Evolutionary conservation across 1,140 invertebrate genomes (phyloP).

Genomic region (Triops cancriformis): DNA sequence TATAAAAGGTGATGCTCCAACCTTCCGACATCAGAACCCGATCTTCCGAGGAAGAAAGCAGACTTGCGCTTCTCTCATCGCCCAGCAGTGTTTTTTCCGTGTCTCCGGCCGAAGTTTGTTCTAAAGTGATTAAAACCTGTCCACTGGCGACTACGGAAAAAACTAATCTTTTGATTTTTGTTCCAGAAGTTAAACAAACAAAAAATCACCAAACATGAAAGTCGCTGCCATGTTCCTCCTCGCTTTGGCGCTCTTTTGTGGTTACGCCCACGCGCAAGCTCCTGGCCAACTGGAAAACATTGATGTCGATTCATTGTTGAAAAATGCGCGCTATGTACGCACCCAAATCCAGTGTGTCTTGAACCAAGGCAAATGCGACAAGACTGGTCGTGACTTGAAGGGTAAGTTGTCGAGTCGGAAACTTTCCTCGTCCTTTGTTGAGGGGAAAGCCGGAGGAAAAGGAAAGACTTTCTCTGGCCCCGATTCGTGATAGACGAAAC

Average conservation of each 20-base stretch:
- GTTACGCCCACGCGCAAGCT: background rate
- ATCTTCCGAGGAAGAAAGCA: background rate
- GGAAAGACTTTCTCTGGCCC: background rate
- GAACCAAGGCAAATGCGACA: conserved; percentile 25
- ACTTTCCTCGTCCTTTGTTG: background rate
- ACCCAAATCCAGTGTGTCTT: conserved; percentile 27
- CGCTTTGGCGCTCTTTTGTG: background rate
- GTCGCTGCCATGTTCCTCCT: background rate
- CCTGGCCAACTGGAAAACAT: conserved; percentile 27
- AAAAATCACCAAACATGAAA: background rate
- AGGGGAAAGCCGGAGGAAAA: background rate
- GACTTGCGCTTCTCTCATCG: background rate
- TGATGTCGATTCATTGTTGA: conserved; percentile 27
- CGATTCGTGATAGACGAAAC: background rate
- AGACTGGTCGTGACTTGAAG: conserved; percentile 28
- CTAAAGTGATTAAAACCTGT: background rate
- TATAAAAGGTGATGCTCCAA: background rate
- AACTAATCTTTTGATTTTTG: too few relatives aligned
- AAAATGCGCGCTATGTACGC: conserved; percentile 21
- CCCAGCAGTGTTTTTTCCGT: background rate
- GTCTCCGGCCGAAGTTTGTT: too few relatives aligned
- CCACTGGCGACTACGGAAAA: too few relatives aligned
- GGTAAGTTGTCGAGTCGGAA: conserved; percentile 26
- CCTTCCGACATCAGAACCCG: background rate
- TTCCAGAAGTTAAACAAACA: background rate